Base-by-base conservation (phyloP, 2,797 vertebrate species). In the Apogon hyalosoma region DNA sequence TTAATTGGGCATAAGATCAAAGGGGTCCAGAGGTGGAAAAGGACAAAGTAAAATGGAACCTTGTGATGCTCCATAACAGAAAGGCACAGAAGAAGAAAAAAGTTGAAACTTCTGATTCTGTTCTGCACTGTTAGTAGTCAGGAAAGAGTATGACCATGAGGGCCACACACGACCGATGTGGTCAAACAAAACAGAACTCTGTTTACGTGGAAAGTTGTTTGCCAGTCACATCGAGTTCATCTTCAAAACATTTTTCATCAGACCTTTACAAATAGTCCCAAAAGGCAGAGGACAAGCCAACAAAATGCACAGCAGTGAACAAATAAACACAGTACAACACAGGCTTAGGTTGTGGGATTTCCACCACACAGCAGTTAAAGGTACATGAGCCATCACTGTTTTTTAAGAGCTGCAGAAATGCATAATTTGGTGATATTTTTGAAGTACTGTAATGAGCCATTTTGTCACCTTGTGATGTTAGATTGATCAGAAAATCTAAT, bases 1-100 rank as follows among this genome's bases (percentile, higher is more conserved):
- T 80, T 77, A 85, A 85, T 77, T 82, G 79, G 66, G 48, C 11
- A 3, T 19, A 69, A 80, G 75, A 85, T 87, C 69, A 85, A 85
- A 85, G 51, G 36, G 41, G 43, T 76, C 75, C 62, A 51, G 11
- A 69, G 77, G 56, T 77, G 56, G 52, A 52, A 6, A 54, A 54
- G 49, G 63, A 61, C 62, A 62, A 52, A 69, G 33, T 47, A 43
- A 77, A 79, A 69, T 67, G 39, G 41, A 65, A 60, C 48, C 41
- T 59, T 31, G 52, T 16, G 65, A 48, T 67, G 31, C 33, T 45
- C 11, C 54, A 57, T 43, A 57, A 56, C 64, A 45, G 28, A 54
- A 65, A n/a, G 14, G 42, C 64, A 61, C 21, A 48, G 13, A 12
- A 9, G 19, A 41, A 31, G 13, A 33, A 14, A 52, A 39, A 58